Base-by-base conservation (phyloP, 2,888 invertebrate species). In the Archips xylosteana region DNA sequence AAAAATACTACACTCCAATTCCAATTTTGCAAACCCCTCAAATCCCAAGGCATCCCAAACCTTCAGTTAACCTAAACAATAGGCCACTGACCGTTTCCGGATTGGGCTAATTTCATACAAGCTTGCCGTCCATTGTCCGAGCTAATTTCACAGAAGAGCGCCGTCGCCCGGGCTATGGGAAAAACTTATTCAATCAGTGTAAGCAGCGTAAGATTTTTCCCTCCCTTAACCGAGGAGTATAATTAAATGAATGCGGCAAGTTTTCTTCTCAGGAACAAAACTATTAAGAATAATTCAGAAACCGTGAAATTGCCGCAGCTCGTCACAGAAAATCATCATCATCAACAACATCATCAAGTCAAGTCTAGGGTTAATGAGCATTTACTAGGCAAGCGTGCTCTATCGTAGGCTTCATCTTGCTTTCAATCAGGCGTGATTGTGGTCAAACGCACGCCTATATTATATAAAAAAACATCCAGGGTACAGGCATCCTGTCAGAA, bases 141-240 rank as follows among this genome's bases (percentile, higher is more conserved):
- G 36, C 65, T 91, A 91, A 92, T 92, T 92, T 92, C 89, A 91
- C 92, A 91, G 87, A 81, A 87, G 89, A 89, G 80, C 83, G 88
- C 81, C 80, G 81, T 80, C 81, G 77, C 82, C 82, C 86, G 81
- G 85, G 87, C 89, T 90, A 90, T 88, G 86, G 88, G 88, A 89
- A 89, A 89, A 92, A 93, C 91, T 92, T 92, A 89, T 90, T 88
- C 92, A 92, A 92, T 93, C 91, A 90, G 88, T 84, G 87, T 91
- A 90, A 92, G 90, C 90, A 89, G 88, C 86, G 86, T 42, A 73
- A 76, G 59, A 74, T 74, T 75, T 75, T 66, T 67, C 54, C 65
- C 72, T 68, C 61, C 65, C 60, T 59, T 4, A 34, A n/a, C 63
- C 45, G 6, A 12, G 57, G 10, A 12, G 32, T 32, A 57, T 32